Percentiles rank a stretch among this genome's conserved stretches.
These are phyloP conservation scores for Penaeus monodon DNA, from an alignment of 2,888 invertebrate genomes.

Conservation along the genomic window DNA sequence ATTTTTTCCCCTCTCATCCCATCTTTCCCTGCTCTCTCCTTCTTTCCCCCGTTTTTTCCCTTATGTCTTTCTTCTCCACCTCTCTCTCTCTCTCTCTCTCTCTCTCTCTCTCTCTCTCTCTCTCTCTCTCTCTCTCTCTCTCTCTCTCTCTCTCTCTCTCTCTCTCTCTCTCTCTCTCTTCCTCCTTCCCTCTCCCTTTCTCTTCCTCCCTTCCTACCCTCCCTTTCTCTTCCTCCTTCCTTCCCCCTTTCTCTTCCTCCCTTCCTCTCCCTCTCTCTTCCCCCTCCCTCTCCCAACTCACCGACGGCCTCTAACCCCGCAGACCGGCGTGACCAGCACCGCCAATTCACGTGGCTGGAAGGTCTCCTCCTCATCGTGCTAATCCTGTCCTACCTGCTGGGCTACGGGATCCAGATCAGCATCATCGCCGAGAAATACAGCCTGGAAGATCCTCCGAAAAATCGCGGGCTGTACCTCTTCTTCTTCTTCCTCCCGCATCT, in stretches of 20 bases:
- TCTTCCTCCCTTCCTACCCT: no score
- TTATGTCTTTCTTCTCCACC: no score
- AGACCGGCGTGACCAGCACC: slow-evolving; percentile 11
- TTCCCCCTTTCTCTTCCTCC: no score
- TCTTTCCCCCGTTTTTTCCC: no score
- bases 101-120: no score
- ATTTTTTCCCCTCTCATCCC: no score
- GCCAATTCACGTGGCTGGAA: slow-evolving; percentile 61
- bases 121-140: no score
- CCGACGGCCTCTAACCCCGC: not conserved
- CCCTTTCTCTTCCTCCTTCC: no score
- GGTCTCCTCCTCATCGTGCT: slow-evolving; percentile 32
- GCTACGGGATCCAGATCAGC: slow-evolving; percentile 47
- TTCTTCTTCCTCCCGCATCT: slow-evolving; percentile 55
- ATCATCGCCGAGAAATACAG: slow-evolving; percentile 47
- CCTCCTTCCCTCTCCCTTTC: no score
- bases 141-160: no score
- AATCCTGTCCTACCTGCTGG: slow-evolving; percentile 43
- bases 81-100: no score
- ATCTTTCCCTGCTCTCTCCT: not conserved
- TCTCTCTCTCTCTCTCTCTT: no score
- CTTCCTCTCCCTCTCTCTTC: not conserved
- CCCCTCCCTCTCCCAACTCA: not conserved
- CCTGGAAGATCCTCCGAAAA: slow-evolving; percentile 32
- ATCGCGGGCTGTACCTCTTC: slow-evolving; percentile 36